Evolutionary conservation across 2,888 invertebrate species (phyloP), one percentile per base, ranked within the genome.

Genomic region (Tetragonisca angustula): DNA sequence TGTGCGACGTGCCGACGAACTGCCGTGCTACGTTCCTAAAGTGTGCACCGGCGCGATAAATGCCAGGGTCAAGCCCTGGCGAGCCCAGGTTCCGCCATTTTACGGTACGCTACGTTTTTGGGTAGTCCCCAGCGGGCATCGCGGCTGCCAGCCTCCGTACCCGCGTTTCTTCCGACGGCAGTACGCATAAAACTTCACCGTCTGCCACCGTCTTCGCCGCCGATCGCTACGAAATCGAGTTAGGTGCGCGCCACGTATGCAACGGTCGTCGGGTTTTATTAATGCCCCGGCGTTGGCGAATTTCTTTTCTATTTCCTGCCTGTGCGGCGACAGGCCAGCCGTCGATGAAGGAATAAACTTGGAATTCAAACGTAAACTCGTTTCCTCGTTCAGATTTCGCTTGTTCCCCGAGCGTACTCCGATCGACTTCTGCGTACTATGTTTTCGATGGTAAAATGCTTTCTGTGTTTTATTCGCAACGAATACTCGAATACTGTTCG

Each of bases 61-160:
- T 80, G 82, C 79, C 78, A 81, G 67, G 83, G 84, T 67, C 79
- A 74, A 78, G 73, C 78, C 77, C 82, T 43, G 43, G 54, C 49
- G 75, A 52, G 68, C 72, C 78, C 64, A 83, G 81, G 70, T 89
- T 87, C 59, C 79, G 56, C 68, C 84, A 80, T 83, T 88, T 89
- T 83, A 87, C 83, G 79, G 64, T 81, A 86, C 83, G 81, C 70
- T 82, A 89, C 76, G 84, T 87, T 89, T 86, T 89, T 83, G 71
- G 86, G 81, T 79, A 75, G 68, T 86, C 81, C 78, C 72, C 56
- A 70, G 79, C 72, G 87, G 61, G 21, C 73, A 76, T 50, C 79
- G 15, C 61, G 52, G 67, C 32, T 24, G 73, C 24, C 69, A 67
- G 61, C 15, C 65, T 75, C 78, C 86, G 68, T 1, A n/a, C 43